Evolutionary conservation across 30 jellyfish, hydroid and myxozoan species (phyloP).

Genomic region (Hydractinia echinata): DNA sequence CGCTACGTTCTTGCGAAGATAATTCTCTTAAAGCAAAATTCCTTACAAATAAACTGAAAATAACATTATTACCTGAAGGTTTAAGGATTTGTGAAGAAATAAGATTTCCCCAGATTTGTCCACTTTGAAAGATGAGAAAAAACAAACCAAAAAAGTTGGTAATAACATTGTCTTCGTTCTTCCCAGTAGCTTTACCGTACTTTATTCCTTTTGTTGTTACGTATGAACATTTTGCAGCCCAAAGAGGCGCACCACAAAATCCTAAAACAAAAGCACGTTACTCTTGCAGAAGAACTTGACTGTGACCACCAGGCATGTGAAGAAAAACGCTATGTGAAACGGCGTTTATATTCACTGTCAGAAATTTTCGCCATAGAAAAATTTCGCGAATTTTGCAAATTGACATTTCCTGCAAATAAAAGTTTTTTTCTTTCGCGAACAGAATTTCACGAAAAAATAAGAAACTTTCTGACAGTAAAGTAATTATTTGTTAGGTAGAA

Average conservation of each 20-base stretch:
- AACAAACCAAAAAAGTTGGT: slow-evolving; percentile 77
- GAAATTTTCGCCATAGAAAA: too few relatives aligned
- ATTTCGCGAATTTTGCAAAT: too few relatives aligned
- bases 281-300: neutral
- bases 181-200: slow-evolving; percentile 46
- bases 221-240: slow-evolving; percentile 88
- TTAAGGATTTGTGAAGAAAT: slow-evolving; percentile 68
- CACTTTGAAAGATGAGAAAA: slow-evolving; percentile 72
- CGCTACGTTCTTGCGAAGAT: too few relatives aligned
- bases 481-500: too few relatives aligned
- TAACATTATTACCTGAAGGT: slow-evolving; percentile 43
- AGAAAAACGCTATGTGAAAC: too few relatives aligned
- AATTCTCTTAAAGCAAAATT: neutral
- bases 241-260: slow-evolving; percentile 80
- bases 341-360: too few relatives aligned
- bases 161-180: slow-evolving; percentile 49
- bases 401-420: too few relatives aligned
- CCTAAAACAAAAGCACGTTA: slow-evolving; percentile 28
- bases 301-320: too few relatives aligned
- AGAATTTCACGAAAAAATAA: too few relatives aligned
- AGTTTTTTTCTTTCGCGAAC: too few relatives aligned
- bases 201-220: slow-evolving; percentile 72
- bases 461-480: too few relatives aligned
- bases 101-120: slow-evolving; percentile 89
- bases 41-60: neutral